Evolutionary conservation across 1,140 invertebrate species (phyloP).

Genomic region (Achatina immaculata): DNA sequence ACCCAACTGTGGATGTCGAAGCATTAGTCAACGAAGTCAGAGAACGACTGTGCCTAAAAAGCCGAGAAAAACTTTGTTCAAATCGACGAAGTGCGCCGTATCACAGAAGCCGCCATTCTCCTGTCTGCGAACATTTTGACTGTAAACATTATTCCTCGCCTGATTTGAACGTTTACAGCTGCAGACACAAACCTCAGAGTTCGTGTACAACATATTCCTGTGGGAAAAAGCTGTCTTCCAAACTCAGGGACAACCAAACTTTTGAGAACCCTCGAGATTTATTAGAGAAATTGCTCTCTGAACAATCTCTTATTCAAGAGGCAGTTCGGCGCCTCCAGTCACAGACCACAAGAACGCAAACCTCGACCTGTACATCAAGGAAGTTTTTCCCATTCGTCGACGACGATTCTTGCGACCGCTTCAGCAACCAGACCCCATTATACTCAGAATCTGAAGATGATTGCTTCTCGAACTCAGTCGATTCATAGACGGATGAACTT

Average conservation of each 20-base stretch:
- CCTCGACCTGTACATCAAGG: neutral
- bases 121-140: neutral
- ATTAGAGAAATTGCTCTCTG: constrained; percentile 43
- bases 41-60: constrained; percentile 47
- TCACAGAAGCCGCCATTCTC: neutral
- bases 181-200: neutral
- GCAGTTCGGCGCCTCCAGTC: constrained; percentile 47
- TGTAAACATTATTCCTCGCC: constrained; percentile 10
- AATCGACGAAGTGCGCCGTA: constrained; percentile 35
- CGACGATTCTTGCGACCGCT: constrained; percentile 8
- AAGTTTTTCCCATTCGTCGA: constrained; percentile 10
- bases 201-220: neutral
- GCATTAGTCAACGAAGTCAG: constrained; percentile 39
- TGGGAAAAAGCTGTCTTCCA: neutral
- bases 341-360: neutral
- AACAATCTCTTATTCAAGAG: constrained; percentile 53
- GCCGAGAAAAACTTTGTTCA: constrained; percentile 39
- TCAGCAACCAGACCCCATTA: neutral
- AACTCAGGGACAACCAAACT: neutral
- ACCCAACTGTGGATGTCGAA: constrained; percentile 36
- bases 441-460: constrained; percentile 8
- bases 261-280: constrained; percentile 35
- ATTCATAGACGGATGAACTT: neutral
- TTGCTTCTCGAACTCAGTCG: neutral
- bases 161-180: constrained; percentile 20